Evolutionary conservation across 2,113 vertebrate species (phyloP).

Genomic region (Genyomyrus donnyi): DNA sequence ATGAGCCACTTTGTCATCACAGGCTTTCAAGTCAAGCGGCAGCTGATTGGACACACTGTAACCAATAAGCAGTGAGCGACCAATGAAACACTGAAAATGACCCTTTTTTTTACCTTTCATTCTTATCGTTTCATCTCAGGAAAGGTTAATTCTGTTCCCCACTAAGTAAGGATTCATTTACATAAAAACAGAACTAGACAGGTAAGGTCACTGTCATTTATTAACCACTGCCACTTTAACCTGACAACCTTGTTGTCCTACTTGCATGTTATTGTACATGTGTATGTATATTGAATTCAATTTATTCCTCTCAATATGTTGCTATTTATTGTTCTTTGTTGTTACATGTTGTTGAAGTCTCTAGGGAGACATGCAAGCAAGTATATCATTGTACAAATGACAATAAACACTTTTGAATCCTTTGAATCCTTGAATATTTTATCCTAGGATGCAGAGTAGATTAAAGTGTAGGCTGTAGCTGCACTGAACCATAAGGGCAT

Average conservation of each 20-base stretch:
- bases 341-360: neutral
- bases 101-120: neutral
- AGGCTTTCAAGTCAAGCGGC: neutral
- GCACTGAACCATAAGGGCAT: neutral
- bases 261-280: neutral
- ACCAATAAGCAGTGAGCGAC: neutral
- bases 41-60: neutral
- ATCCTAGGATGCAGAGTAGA: neutral
- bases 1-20: neutral
- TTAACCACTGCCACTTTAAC: neutral
- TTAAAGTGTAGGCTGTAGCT: neutral
- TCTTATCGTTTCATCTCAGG: neutral
- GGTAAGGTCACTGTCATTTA: neutral
- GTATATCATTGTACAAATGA: neutral
- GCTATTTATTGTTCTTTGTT: neutral
- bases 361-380: neutral
- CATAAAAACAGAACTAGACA: neutral
- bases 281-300: neutral
- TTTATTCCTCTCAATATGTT: neutral
- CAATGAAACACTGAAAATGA: neutral
- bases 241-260: neutral
- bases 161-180: neutral
- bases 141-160: neutral
- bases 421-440: neutral
- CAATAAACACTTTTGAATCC: neutral